Conservation (phyloP, 2,113 vertebrate genomes). For the Cathartes aura region DNA sequence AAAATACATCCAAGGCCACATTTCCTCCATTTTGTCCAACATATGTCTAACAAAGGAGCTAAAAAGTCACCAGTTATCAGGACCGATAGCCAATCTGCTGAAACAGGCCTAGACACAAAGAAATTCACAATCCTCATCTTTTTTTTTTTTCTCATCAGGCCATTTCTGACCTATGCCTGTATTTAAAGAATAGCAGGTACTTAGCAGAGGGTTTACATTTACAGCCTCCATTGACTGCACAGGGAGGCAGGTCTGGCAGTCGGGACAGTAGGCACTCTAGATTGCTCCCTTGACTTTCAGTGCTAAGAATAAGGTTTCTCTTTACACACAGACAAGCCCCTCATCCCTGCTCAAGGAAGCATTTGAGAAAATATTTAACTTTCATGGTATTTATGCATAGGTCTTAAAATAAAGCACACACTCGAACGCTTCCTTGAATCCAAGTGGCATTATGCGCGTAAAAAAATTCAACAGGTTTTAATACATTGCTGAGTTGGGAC, state of each 20-base stretch:
- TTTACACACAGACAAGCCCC: neutral
- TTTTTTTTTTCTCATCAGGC: neutral
- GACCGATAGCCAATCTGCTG: neutral
- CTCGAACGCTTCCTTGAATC: neutral
- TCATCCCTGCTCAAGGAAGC: neutral
- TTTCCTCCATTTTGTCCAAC: neutral
- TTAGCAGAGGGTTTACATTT: neutral
- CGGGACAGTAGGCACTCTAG: neutral
- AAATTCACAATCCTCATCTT: neutral
- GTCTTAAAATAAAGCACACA: slow-evolving; percentile 13
- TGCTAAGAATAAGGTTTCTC: neutral
- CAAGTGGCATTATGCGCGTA: neutral
- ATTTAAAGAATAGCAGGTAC: neutral
- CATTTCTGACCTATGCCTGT: neutral
- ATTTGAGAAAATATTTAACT: slow-evolving; percentile 50
- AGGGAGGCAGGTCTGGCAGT: neutral
- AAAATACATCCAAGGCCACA: neutral
- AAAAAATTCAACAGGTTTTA: neutral
- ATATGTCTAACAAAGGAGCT: neutral
- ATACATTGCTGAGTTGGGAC: neutral
- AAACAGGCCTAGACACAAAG: neutral
- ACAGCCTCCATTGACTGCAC: neutral
- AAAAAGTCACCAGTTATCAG: neutral
- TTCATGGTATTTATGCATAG: neutral
- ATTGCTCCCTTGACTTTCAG: neutral